Conservation (phyloP, 2,113 vertebrate genomes). For the Stigmatopora argus region DNA sequence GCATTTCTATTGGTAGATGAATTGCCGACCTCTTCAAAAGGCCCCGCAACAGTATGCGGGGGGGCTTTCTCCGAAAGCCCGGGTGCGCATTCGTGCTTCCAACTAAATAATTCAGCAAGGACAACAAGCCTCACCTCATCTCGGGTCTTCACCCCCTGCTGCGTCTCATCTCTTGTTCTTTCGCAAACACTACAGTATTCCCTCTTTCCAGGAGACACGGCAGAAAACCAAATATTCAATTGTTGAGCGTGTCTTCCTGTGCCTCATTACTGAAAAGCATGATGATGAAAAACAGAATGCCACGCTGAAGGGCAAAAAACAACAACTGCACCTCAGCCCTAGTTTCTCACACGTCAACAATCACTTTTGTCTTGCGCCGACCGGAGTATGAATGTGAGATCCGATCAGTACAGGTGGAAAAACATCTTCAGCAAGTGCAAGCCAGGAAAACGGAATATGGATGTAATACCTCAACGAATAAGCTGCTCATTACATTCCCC, state of each 20-base stretch:
- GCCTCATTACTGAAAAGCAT: constrained; percentile 59
- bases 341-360: not conserved
- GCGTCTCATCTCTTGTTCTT: constrained; percentile 25
- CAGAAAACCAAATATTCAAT: constrained; percentile 56
- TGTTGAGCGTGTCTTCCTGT: constrained; percentile 45
- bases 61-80: constrained; percentile 17
- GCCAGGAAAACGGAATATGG: too few relatives aligned
- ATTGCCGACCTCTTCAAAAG: not conserved
- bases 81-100: constrained; percentile 34
- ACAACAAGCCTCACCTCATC: constrained; percentile 54
- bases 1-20: not conserved
- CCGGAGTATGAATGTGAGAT: not conserved
- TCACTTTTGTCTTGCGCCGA: not conserved
- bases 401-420: too few relatives aligned
- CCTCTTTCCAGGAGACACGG: constrained; percentile 36
- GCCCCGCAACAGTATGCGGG: not conserved
- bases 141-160: constrained; percentile 54
- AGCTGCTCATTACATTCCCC: too few relatives aligned
- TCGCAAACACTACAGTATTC: constrained; percentile 16
- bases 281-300: constrained; percentile 49
- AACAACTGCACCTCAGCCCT: constrained; percentile 7
- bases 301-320: constrained; percentile 43
- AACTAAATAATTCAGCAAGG: constrained; percentile 62
- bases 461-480: too few relatives aligned
- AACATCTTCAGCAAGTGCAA: too few relatives aligned